Evolutionary conservation across 2,113 vertebrate species (phyloP), one percentile per base, ranked within the genome.

Genomic region (Drymodes brunneopygia): DNA sequence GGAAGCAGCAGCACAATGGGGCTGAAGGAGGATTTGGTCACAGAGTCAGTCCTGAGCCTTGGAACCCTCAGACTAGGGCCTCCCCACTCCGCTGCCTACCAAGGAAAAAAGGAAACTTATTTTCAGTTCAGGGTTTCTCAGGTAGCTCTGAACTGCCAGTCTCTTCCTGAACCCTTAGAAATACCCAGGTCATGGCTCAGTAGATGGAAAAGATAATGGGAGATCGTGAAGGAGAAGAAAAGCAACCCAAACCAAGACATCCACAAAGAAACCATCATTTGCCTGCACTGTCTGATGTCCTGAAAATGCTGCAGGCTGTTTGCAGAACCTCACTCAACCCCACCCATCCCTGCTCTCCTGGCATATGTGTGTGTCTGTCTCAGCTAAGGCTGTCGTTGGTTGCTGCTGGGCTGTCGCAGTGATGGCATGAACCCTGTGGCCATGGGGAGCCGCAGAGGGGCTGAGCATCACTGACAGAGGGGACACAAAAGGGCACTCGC

Each of bases 361-460:
- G 35, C 35, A 69, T 3, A 22, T 0, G n/a, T 14, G 2, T 6
- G 12, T 40, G 25, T 45, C 27, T 31, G n/a, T 31, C 74, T 60
- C 28, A 48, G 69, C 42, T 45, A 14, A 60, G 54, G 23, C 25
- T 3, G 1, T 23, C 2, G 0, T 3, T 3, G 6, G 56, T n/a
- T 1, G 1, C 53, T 77, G 42, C 7, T 5, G 80, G 40, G 56
- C n/a, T 57, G 44, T 51, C 33, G 25, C 45, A 51, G 71, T 0
- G 1, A 21, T 5, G 25, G 69, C 72, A 69, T 0, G 0, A 64
- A 45, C 36, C 38, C 44, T 2, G 6, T 9, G 81, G 73, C 51
- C 2, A 3, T 9, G 28, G 15, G 24, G 69, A 78, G 60, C 27
- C 0, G 1, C 56, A 60, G 77, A 29, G 31, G 40, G 40, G 53